A percentile compares a stretch with the other conserved stretches of the same genome.
Evolutionary conservation across 2,113 vertebrate genomes (phyloP).

Genomic region (Pomatorhinus ruficollis): DNA sequence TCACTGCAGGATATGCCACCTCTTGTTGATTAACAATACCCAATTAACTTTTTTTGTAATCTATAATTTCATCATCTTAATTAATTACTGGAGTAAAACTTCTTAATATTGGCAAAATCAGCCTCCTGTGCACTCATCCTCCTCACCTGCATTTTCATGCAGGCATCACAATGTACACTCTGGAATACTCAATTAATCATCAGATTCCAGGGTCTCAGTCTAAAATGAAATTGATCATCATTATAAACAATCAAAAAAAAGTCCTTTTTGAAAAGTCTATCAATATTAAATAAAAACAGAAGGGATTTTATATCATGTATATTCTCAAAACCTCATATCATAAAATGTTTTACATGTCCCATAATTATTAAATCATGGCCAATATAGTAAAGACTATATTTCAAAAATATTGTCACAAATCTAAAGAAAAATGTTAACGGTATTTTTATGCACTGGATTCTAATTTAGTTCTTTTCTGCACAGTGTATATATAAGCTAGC

Average conservation of each 20-base stretch:
- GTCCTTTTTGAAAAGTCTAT: neutral
- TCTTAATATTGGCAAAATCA: neutral
- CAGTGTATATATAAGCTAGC: neutral
- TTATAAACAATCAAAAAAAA: neutral
- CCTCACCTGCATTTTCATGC: neutral
- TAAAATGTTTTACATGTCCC: neutral
- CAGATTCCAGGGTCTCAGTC: neutral
- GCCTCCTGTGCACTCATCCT: neutral
- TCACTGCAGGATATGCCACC: neutral
- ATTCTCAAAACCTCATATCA: neutral
- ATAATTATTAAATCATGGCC: neutral
- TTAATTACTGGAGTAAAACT: neutral
- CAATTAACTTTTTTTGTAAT: neutral
- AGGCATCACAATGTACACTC: neutral
- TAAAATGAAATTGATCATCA: neutral
- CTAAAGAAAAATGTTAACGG: neutral
- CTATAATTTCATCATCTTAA: neutral
- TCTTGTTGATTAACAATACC: neutral
- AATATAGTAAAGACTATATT: neutral
- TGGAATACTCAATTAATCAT: neutral
- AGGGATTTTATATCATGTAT: neutral
- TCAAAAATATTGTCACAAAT: neutral
- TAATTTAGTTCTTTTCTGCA: neutral
- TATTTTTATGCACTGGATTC: neutral
- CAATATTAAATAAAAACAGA: neutral